Evolutionary conservation across 2,113 vertebrate genomes (phyloP).

Genomic region (Tympanuchus pallidicinctus): DNA sequence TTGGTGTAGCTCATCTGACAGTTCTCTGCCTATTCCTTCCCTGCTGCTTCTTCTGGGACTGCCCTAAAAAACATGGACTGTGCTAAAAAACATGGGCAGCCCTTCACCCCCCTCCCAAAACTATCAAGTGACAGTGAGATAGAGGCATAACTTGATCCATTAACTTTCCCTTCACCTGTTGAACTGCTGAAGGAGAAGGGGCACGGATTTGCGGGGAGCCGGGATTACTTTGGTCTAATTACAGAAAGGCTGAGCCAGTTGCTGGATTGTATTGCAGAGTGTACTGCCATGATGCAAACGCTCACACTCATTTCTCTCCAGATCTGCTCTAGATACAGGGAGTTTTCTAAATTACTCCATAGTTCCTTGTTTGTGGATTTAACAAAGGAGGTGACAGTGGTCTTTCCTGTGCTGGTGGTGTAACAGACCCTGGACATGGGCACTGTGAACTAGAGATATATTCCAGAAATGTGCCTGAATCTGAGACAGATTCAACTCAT

Average conservation of each 20-base stretch:
- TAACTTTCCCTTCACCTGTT: neutral
- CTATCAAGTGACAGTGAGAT: neutral
- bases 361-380: neutral
- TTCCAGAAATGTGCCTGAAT: neutral
- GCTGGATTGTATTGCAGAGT: neutral
- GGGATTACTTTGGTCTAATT: neutral
- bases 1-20: neutral
- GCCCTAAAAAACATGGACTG: neutral
- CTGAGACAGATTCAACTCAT: neutral
- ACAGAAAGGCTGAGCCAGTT: neutral
- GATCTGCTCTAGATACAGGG: neutral
- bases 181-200: neutral
- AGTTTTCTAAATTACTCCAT: constrained; percentile 5
- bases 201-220: neutral
- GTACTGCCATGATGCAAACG: neutral
- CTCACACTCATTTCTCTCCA: neutral
- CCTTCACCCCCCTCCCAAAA: neutral
- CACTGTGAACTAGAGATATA: neutral
- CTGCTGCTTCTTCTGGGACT: neutral
- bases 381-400: neutral
- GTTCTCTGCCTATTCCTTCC: neutral
- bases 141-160: neutral
- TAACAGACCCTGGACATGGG: rapidly evolving
- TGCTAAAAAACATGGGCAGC: neutral
- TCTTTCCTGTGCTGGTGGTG: neutral